Conservation (phyloP, 2,888 invertebrate species). For the Exephanes ischioxanthus region DNA sequence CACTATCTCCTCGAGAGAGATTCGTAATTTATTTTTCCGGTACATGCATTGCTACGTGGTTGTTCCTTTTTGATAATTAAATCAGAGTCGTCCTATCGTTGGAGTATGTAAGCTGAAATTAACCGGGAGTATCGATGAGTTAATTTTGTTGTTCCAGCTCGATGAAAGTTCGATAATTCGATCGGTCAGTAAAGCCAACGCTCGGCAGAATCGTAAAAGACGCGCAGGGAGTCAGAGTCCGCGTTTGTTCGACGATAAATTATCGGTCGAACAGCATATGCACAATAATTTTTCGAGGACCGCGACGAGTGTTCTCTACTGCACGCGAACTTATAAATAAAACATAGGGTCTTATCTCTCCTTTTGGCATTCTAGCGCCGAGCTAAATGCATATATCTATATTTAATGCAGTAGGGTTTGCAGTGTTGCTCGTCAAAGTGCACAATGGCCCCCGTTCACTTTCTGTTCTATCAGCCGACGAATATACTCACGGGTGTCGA, state of each 20-base stretch:
- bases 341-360: constrained; percentile 75
- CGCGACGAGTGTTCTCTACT: constrained; percentile 29
- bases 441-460: constrained; percentile 13
- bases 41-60: background rate
- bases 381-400: constrained; percentile 80
- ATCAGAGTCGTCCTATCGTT: too few relatives aligned
- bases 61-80: background rate
- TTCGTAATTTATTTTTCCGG: background rate
- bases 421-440: constrained; percentile 43
- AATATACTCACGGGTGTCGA: background rate
- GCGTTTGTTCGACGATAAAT: background rate
- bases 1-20: background rate
- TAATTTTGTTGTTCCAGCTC: background rate
- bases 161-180: background rate
- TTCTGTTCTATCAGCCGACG: constrained; percentile 17
- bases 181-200: background rate
- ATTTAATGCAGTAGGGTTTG: constrained; percentile 75
- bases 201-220: background rate
- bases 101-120: too few relatives aligned
- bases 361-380: constrained; percentile 79
- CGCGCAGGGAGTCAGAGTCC: background rate
- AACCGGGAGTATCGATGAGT: too few relatives aligned
- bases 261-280: background rate
- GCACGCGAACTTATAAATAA: constrained; percentile 77
- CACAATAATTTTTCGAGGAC: constrained; percentile 19